Evolutionary conservation across 2,113 vertebrate species (phyloP), one percentile per base, ranked within the genome.

Genomic region (Otus sunia): DNA sequence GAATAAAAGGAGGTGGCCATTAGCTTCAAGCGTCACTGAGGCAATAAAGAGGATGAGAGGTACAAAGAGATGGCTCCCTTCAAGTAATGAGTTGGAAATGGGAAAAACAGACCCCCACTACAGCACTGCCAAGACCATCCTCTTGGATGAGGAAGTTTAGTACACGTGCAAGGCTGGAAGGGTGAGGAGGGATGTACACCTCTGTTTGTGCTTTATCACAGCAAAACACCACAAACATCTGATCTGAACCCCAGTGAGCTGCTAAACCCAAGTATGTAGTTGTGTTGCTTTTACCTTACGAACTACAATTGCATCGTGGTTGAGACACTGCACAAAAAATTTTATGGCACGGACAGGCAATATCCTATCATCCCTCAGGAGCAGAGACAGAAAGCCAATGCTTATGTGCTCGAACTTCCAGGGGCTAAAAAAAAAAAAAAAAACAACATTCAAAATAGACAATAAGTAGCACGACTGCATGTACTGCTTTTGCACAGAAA

Each of bases 401-500:
- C 99, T 97, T 92, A 99, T 99, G 93, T 99, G 99, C 92, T 99
- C 99, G 14, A 99, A 99, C 96, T 99, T 99, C 99, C 99, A 99
- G 52, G 99, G 99, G 90, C 99, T 99, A 97, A 97, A 36, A 63
- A 20, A 0, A 53, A 6, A 22, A 7, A 22, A 16, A 18, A 6
- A 22, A 7, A 22, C 14, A 18, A 34, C 5, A 66, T 50, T 56
- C 10, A 96, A 47, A 92, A 22, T 60, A 83, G 19, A 88, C 63
- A 56, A 11, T 30, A 62, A 59, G 30, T 4, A 56, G 5, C 19
- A 15, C 7, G 52, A 20, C 26, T 62, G 49, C 32, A 49, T 7
- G 3, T 7, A 26, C 30, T 36, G 23, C 9, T 80, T 60, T 80
- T n/a, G 52, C 47, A 80, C 17, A 72, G 64, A 79, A 77, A 47